Percentiles rank a stretch among this genome's conserved stretches.
These are phyloP conservation scores for Bos javanicus DNA, from an alignment of 2,113 vertebrate genomes.

Conservation along the genomic window DNA sequence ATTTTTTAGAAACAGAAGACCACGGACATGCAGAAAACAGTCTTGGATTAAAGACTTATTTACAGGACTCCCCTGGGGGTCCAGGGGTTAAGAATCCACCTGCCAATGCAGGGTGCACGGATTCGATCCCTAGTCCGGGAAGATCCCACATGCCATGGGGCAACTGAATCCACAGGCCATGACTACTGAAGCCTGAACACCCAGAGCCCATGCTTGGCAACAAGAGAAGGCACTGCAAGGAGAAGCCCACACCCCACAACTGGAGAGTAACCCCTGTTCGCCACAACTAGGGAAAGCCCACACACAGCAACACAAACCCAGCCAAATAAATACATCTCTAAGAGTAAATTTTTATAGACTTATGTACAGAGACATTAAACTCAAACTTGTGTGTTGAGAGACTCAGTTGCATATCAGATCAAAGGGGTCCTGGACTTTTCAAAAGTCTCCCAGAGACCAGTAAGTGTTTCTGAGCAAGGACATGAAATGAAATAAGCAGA, in stretches of 20 bases:
- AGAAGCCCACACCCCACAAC: background rate
- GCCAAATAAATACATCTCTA: background rate
- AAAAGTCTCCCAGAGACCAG: background rate
- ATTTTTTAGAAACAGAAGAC: background rate
- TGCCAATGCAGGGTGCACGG: background rate
- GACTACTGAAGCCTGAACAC: background rate
- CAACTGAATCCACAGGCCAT: background rate
- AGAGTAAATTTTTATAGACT: background rate
- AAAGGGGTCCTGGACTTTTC: background rate
- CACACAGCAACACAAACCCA: background rate
- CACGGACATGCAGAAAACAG: background rate
- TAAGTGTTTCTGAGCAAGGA: background rate
- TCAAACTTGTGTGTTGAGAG: background rate
- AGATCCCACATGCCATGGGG: background rate
- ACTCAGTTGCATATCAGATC: background rate
- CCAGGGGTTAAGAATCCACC: background rate
- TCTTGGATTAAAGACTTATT: background rate
- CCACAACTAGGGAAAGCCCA: background rate
- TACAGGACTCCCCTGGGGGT: background rate
- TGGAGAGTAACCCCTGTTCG: background rate
- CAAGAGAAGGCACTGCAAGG: background rate
- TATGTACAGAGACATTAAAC: background rate
- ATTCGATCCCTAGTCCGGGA: fast-evolving
- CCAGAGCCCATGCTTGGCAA: background rate
- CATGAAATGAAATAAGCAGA: background rate